phyloP scores from a whole-genome alignment of 37 sponge, comb jelly and placozoan species.

The Oopsacas minuta region DNA sequence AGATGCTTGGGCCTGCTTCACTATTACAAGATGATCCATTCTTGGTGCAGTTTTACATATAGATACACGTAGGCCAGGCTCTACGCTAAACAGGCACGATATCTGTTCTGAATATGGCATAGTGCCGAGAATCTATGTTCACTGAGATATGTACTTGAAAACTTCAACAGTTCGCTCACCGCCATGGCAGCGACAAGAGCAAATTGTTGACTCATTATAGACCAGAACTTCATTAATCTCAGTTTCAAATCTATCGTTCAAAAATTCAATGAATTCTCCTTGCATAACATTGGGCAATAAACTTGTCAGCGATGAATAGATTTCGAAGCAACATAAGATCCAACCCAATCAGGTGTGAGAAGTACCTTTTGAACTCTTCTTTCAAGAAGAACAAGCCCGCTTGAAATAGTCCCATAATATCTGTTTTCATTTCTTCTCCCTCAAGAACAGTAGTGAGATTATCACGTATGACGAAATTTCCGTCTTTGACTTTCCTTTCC shows the following conservation, averaged over 20 bases:
- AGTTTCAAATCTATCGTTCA: background rate
- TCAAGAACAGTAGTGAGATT: background rate
- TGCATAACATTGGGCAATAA: background rate
- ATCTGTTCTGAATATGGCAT: background rate
- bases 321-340: background rate
- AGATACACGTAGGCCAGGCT: background rate
- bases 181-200: background rate
- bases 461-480: background rate
- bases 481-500: background rate
- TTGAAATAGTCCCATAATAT: background rate
- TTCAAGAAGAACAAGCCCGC: background rate
- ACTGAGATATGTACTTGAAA: background rate
- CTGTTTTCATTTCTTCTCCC: background rate
- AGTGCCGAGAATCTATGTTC: background rate
- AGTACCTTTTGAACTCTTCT: background rate
- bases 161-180: background rate
- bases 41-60: background rate
- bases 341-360: background rate
- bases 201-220: background rate
- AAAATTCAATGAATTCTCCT: constrained; percentile 3
- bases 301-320: background rate
- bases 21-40: background rate
- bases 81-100: background rate
- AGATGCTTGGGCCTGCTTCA: background rate
- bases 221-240: background rate